Evolutionary conservation across 2,888 invertebrate genomes (phyloP).

Genomic region (Standfussiana lucernea): DNA sequence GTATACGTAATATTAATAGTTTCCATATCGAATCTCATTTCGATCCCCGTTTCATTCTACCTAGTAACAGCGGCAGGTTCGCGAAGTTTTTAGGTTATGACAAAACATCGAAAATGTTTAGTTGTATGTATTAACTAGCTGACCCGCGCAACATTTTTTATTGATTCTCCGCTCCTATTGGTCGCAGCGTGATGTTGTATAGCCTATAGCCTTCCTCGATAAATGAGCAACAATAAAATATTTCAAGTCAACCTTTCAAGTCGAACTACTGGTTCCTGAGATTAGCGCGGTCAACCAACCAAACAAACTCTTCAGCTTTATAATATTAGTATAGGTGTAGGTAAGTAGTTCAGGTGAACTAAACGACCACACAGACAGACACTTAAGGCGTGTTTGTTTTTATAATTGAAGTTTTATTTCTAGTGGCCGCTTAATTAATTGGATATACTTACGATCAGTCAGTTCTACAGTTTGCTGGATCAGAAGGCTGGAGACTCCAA

Average conservation of each 20-base stretch:
- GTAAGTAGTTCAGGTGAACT: not conserved
- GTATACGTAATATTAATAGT: not conserved
- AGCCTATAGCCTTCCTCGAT: too few species aligned
- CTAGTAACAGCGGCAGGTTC: not conserved
- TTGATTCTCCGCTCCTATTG: too few species aligned
- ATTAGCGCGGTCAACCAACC: too few species aligned
- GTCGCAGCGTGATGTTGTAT: too few species aligned
- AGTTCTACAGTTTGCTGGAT: conserved; percentile 96
- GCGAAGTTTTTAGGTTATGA: not conserved
- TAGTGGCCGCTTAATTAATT: not conserved
- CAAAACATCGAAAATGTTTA: not conserved
- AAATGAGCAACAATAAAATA: too few species aligned
- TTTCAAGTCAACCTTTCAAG: too few species aligned
- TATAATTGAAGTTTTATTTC: not conserved
- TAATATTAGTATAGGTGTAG: too few species aligned
- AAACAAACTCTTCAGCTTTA: too few species aligned
- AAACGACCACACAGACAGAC: not conserved
- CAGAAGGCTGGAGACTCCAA: conserved; percentile 92
- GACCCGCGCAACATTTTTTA: too few species aligned
- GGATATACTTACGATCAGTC: conserved; percentile 91
- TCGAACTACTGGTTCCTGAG: too few species aligned
- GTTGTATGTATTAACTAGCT: not conserved
- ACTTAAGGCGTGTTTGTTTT: not conserved
- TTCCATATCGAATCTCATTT: not conserved
- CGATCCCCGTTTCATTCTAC: not conserved